These are phyloP conservation scores for Oligia strigilis DNA, from an alignment of 2,888 invertebrate species.

Conservation along the genomic window DNA sequence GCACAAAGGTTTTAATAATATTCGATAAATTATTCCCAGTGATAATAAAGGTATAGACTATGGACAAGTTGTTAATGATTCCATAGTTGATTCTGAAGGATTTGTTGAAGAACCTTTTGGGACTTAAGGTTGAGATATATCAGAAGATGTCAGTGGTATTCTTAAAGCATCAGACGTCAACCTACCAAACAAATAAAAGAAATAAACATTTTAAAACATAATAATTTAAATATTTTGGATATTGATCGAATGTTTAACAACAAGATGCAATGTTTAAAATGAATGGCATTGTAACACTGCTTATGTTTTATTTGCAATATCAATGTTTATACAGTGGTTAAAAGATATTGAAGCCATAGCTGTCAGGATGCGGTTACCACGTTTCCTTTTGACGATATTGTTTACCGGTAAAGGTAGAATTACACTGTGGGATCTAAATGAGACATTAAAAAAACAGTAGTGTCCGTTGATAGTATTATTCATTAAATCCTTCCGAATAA, in stretches of 20 bases:
- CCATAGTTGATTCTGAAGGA: background rate
- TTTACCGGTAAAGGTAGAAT: constrained; percentile 50
- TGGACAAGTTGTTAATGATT: background rate
- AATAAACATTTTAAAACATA: background rate
- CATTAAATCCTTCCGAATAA: background rate
- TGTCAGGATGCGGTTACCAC: constrained; percentile 57
- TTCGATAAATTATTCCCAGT: background rate
- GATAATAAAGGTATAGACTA: background rate
- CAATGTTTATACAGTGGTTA: background rate
- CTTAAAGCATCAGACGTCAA: background rate
- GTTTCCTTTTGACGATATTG: constrained; percentile 51
- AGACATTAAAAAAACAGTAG: background rate
- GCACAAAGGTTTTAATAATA: background rate
- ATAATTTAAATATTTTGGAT: background rate
- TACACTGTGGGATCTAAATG: constrained; percentile 42
- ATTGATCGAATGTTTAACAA: constrained; percentile 9
- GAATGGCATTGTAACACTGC: background rate
- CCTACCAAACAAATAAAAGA: background rate
- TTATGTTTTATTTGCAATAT: background rate
- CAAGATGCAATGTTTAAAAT: constrained; percentile 11
- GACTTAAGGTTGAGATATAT: background rate
- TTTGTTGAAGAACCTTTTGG: background rate
- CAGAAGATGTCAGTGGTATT: background rate
- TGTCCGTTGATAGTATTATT: background rate
- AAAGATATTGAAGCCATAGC: constrained; percentile 44